Evolutionary conservation across 2,797 vertebrate genomes (phyloP), one percentile per base, ranked within the genome.

Genomic region (Amazona finschi): DNA sequence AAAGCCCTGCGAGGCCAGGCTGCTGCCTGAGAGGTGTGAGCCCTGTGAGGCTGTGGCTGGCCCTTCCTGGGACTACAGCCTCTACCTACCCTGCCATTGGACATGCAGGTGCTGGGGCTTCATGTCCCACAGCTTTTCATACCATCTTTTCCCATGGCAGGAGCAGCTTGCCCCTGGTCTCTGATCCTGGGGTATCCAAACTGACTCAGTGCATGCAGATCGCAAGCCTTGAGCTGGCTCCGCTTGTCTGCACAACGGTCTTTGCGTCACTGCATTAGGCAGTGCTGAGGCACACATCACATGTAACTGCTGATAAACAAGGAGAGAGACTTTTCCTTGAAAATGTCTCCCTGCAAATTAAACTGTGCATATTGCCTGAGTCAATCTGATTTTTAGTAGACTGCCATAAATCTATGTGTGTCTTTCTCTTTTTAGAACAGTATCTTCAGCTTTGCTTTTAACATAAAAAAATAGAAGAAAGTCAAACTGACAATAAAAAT

Each of bases 391-490:
- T 93, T 95, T 89, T 67, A 91, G 73, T 61, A 85, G 52, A 3
- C 69, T 85, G 69, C 41, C 55, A n/a, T 77, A 76, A 83, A 92
- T 85, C 72, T 80, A 3, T 64, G 74, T 8, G 1, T 15, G n/a
- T 41, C 52, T 49, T 82, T 61, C 67, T 87, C 77, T 82, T 44
- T 94, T 96, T 95, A 90, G 72, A 93, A n/a, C 49, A 77, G 61
- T 46, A 57, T 53, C 47, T 89, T 85, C 38, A 69, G 28, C 65
- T 92, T 85, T 89, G 82, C 58, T 93, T 93, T 46, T 74, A 94
- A 89, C 91, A 93, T 61, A 74, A 91, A 94, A 93, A 80, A 19
- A 75, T 61, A 91, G 57, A 85, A 82, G 55, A 76, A 81, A 67
- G 57, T 70, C 57, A 89, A 41, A 22, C 60, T 89, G 69, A 60